These are phyloP conservation scores for Phymastichus coffea DNA, from an alignment of 1,140 invertebrate species.

Conservation along the genomic window DNA sequence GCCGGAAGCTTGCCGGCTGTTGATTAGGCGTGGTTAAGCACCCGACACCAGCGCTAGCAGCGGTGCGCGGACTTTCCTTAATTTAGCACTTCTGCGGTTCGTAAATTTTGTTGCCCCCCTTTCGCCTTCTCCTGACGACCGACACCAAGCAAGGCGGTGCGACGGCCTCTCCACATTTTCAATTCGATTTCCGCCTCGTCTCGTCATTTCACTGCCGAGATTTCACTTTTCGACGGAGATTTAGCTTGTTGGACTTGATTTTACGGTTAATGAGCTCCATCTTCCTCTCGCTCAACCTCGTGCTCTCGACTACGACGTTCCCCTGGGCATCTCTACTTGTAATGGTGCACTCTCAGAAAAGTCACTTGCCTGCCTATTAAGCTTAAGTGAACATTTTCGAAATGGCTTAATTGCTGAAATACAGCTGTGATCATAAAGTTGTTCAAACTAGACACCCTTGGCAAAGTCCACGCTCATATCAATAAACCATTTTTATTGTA, in stretches of 20 bases:
- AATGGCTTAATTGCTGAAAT: not conserved
- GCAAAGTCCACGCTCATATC: too few relatives aligned
- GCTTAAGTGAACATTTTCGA: not conserved
- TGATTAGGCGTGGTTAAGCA: conserved; percentile 19
- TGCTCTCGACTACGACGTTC: not conserved
- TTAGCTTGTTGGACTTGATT: conserved; percentile 8
- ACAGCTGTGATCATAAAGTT: too few relatives aligned
- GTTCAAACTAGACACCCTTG: too few relatives aligned
- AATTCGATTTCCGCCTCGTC: conserved; percentile 15
- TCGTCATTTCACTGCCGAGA: not conserved
- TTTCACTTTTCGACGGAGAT: conserved; percentile 15
- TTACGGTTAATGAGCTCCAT: conserved; percentile 9
- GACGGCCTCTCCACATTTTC: too few relatives aligned
- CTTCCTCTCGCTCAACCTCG: not conserved
- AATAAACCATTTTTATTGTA: too few relatives aligned
- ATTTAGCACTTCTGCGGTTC: too few relatives aligned
- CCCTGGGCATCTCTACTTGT: not conserved
- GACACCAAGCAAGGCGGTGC: too few relatives aligned
- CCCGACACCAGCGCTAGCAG: too few relatives aligned
- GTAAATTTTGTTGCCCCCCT: not conserved
- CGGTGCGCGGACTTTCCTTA: too few relatives aligned
- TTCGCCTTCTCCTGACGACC: not conserved
- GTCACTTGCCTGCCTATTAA: not conserved
- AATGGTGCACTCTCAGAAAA: not conserved
- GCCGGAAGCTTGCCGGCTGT: conserved; percentile 3